Percentiles rank a stretch among this genome's conserved stretches.
phyloP scores from a whole-genome alignment of 2,888 invertebrate species.

The Drosophila monieri region DNA sequence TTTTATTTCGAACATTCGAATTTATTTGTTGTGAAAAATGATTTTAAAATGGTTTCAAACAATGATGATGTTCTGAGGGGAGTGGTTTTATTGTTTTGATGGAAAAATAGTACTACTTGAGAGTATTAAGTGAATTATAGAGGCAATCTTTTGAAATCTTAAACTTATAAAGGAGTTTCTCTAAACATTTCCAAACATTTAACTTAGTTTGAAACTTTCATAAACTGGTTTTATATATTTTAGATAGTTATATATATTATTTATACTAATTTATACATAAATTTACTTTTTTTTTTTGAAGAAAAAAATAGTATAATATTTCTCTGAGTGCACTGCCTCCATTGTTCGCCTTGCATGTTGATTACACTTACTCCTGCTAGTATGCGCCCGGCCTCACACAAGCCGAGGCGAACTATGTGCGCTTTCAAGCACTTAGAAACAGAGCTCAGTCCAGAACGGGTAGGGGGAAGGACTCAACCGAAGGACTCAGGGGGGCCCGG shows the following conservation, averaged over 20 bases:
- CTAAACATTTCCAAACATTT: too few relatives aligned
- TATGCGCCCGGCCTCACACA: conserved; percentile 51
- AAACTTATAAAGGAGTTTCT: not conserved
- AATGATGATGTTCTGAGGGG: not conserved
- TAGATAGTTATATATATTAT: too few relatives aligned
- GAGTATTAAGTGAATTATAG: not conserved
- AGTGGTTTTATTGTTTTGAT: not conserved
- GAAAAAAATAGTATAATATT: not conserved
- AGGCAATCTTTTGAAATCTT: not conserved
- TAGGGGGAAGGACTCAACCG: not conserved
- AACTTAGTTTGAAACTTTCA: too few relatives aligned
- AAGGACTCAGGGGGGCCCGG: too few relatives aligned
- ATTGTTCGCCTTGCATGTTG: conserved; percentile 61
- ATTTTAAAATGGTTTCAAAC: not conserved
- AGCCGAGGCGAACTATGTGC: conserved; percentile 49
- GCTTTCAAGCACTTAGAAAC: conserved; percentile 53
- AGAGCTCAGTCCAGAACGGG: conserved; percentile 11
- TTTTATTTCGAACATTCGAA: not conserved
- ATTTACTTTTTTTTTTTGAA: too few relatives aligned
- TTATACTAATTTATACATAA: not conserved
- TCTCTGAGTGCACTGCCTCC: conserved; percentile 17
- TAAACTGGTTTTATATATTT: too few relatives aligned
- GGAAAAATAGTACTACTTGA: not conserved
- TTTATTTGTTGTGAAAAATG: conserved; percentile 1
- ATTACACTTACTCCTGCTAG: conserved; percentile 61